These are phyloP conservation scores for Corythornis vintsioides DNA, from an alignment of 2,113 vertebrate species.

Conservation along the genomic window DNA sequence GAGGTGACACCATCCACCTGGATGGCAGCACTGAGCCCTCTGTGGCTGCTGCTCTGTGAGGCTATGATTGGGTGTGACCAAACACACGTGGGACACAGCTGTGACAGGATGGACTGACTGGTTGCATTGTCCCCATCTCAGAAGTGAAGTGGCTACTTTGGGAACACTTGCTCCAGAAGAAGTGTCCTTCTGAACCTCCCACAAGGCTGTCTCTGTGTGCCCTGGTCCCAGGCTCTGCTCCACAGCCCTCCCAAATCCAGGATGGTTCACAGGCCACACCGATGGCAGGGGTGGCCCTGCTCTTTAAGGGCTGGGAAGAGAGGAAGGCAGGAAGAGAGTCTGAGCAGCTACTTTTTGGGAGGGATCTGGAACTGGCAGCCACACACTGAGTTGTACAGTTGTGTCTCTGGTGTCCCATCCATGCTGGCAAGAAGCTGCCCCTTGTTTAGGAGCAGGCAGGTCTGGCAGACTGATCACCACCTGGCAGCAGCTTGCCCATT, in stretches of 20 bases:
- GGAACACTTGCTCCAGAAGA: neutral
- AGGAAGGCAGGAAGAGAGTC: neutral
- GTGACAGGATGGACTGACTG: accelerated
- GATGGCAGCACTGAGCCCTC: neutral
- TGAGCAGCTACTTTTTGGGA: neutral
- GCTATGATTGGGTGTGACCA: neutral
- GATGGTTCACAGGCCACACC: accelerated
- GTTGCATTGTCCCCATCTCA: neutral
- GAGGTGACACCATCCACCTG: neutral
- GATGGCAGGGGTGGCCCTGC: accelerated
- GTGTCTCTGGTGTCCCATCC: neutral
- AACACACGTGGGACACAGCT: neutral
- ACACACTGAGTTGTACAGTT: accelerated
- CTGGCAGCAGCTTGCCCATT: neutral
- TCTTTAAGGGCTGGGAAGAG: neutral
- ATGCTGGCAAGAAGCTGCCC: neutral
- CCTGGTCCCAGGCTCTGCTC: neutral
- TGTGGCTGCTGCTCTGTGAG: neutral
- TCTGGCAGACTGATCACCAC: neutral
- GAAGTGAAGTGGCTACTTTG: neutral
- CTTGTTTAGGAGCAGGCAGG: neutral
- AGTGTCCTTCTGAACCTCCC: neutral
- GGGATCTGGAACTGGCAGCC: neutral
- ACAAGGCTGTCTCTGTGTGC: accelerated
- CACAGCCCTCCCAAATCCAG: neutral